Conservation (phyloP, 2,113 vertebrate genomes). For the Bungarus multicinctus region DNA sequence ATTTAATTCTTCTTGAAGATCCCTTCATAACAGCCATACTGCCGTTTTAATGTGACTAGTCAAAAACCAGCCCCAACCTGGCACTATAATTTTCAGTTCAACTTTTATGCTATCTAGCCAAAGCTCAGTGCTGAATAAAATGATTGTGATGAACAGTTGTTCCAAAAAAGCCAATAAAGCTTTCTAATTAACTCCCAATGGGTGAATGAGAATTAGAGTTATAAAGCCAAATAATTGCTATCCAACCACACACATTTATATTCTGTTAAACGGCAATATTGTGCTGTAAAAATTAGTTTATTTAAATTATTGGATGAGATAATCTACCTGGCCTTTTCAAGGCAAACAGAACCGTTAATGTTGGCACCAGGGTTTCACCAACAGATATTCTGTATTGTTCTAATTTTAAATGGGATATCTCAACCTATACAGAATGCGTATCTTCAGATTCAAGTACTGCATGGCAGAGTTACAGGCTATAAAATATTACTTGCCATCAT, state of each 20-base stretch:
- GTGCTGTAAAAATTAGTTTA: conserved; percentile 8
- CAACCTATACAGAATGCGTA: not conserved
- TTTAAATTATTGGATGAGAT: conserved; percentile 9
- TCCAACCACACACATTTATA: conserved; percentile 18
- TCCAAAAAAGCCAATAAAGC: conserved; percentile 14
- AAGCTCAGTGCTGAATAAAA: not conserved
- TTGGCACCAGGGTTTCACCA: not conserved
- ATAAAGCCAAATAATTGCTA: conserved; percentile 10
- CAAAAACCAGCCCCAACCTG: not conserved
- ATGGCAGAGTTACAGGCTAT: not conserved
- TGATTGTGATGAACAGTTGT: not conserved
- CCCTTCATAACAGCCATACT: not conserved
- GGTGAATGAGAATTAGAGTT: conserved; percentile 5
- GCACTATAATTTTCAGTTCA: not conserved
- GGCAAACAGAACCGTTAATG: not conserved
- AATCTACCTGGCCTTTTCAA: not conserved
- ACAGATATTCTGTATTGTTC: not conserved
- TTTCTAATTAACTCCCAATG: conserved; percentile 1
- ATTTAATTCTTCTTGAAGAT: not conserved
- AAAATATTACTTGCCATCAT: not conserved
- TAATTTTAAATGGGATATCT: not conserved
- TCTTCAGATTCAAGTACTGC: not conserved
- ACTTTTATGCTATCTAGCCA: not conserved
- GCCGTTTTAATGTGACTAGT: not conserved
- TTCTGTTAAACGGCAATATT: conserved; percentile 23